These are phyloP conservation scores for Poeciliopsis retropinna DNA, from an alignment of 2,113 vertebrate species.

Conservation along the genomic window DNA sequence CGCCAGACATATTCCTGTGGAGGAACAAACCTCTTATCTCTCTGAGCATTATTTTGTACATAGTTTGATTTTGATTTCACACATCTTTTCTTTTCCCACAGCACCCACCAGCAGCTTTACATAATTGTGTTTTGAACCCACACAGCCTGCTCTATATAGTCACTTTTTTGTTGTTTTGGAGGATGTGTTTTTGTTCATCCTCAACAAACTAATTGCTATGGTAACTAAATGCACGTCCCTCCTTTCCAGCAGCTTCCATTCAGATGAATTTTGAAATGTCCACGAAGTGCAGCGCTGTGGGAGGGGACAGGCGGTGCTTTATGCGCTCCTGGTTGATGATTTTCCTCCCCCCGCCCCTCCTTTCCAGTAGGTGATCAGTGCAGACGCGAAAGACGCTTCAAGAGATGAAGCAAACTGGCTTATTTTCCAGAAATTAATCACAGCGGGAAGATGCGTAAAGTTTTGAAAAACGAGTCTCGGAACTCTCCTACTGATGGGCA, in stretches of 20 bases:
- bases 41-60: slow-evolving; percentile 28
- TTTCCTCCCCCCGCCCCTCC: background rate
- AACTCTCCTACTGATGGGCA: slow-evolving; percentile 23
- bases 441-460: slow-evolving; percentile 67
- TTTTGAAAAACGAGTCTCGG: slow-evolving; percentile 56
- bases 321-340: slow-evolving; percentile 43
- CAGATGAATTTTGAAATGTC: slow-evolving; percentile 63
- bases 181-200: slow-evolving; percentile 44
- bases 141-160: slow-evolving; percentile 50
- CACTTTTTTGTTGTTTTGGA: slow-evolving; percentile 1
- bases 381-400: background rate
- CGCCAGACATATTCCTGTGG: background rate
- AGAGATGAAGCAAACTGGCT: slow-evolving; percentile 10
- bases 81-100: slow-evolving; percentile 27
- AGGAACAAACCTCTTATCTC: background rate
- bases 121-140: slow-evolving; percentile 61
- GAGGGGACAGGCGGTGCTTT: slow-evolving; percentile 50
- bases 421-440: slow-evolving; percentile 35
- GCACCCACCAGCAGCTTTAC: slow-evolving; percentile 65
- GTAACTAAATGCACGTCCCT: slow-evolving; percentile 74
- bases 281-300: slow-evolving; percentile 44
- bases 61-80: slow-evolving; percentile 46
- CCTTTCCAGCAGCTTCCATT: slow-evolving; percentile 69
- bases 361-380: slow-evolving; percentile 49
- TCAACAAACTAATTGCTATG: slow-evolving; percentile 77